Conservation (phyloP, 2,888 invertebrate genomes). For the Cantharis rufa region DNA sequence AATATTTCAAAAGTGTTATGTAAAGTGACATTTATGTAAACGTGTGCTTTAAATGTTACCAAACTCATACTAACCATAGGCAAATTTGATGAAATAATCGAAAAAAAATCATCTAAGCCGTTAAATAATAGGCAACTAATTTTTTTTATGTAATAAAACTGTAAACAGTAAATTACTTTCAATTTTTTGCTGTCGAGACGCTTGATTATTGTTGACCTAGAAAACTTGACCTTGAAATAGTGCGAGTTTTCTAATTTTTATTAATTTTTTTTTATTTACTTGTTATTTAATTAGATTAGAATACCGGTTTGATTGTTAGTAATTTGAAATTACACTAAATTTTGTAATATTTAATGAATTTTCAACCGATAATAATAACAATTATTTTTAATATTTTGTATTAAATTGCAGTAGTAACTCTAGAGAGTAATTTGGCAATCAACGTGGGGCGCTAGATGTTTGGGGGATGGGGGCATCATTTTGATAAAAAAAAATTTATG, state of each 20-base stretch:
- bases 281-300: background rate
- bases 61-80: background rate
- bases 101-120: background rate
- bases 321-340: too few species aligned
- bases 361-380: background rate
- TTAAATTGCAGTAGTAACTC: too few species aligned
- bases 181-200: background rate
- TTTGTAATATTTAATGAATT: too few species aligned
- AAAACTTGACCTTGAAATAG: background rate
- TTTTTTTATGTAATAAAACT: background rate
- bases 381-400: too few species aligned
- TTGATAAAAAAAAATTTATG: too few species aligned
- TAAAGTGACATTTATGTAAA: background rate
- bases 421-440: too few species aligned
- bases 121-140: background rate
- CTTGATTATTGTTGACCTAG: background rate
- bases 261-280: background rate
- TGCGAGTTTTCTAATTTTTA: background rate
- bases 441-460: too few species aligned
- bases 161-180: background rate
- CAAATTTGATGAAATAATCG: background rate
- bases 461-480: too few species aligned
- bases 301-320: too few species aligned
- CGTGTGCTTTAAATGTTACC: background rate
- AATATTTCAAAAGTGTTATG: background rate